Evolutionary conservation across 2,888 invertebrate genomes (phyloP), one percentile per base, ranked within the genome.

Genomic region (Latheticus oryzae): DNA sequence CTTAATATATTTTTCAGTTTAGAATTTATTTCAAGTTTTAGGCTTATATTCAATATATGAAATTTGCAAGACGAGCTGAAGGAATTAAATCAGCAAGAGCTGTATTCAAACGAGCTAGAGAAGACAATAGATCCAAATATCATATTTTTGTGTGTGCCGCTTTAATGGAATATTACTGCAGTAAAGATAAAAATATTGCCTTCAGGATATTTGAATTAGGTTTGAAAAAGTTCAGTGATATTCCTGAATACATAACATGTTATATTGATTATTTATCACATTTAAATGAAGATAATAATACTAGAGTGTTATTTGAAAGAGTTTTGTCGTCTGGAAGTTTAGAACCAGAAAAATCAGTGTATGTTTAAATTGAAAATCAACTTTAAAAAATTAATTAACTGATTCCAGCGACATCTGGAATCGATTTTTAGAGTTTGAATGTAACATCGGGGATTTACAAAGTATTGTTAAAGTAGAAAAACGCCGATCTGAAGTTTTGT

Each of bases 241-340:
- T 93, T 72, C 95, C 97, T 0, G 97, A 97, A 67, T 99, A 97
- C 72, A 91, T 97, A 53, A 83, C 95, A 63, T 93, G 94, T 70
- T 99, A 98, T 74, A 93, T 99, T 58, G 97, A 99, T 78, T 99
- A 97, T 72, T 80, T 97, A 50, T 95, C 97, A 4, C 97, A 98
- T 87, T 82, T 99, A 26, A 99, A 99, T 78, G 98, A 99, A 87
- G 99, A 99, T 76, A 99, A 99, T 79, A 99, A 99, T 78, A 99
- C 99, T 0, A 84, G 99, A 43, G 99, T 99, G n/a, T 81, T 99
- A 28, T 99, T 98, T 80, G 99, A 99, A 78, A 82, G 98, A 8
- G 96, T 99, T 1, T 82, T 99, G 0, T 95, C 96, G 0, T 95
- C 96, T 0, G 95, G 95, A 32, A 93, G 91, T 58, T 80, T 99